Conservation (phyloP, 1,140 invertebrate species). For the Fragariocoptes setiger region DNA sequence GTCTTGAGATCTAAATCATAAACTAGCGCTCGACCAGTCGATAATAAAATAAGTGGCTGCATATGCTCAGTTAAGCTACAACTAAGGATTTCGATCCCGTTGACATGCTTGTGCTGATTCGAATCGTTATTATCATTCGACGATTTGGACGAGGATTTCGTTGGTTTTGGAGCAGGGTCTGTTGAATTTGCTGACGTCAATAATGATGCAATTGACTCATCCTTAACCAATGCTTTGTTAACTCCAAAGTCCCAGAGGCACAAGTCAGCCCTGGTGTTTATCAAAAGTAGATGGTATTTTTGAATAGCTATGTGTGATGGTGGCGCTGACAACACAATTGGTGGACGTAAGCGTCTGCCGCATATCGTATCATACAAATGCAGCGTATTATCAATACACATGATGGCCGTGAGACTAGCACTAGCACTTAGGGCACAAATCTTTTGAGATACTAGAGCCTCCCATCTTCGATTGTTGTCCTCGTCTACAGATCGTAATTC, state of each 20-base stretch:
- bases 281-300: conserved; percentile 15
- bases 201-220: conserved; percentile 15
- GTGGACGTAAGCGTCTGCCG: conserved; percentile 25
- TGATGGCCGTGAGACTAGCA: conserved; percentile 23
- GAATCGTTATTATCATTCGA: too few relatives aligned
- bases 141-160: too few relatives aligned
- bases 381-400: conserved; percentile 30
- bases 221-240: conserved; percentile 13
- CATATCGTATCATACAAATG: conserved; percentile 25
- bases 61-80: conserved; percentile 26
- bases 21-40: conserved; percentile 30
- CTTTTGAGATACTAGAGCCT: conserved; percentile 4
- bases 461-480: conserved; percentile 4
- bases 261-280: conserved; percentile 12
- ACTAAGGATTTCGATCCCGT: conserved; percentile 19
- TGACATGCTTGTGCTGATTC: too few relatives aligned
- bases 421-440: conserved; percentile 3
- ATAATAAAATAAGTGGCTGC: conserved; percentile 28
- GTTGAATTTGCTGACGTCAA: too few relatives aligned
- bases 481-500: conserved; percentile 1
- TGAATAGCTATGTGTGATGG: conserved; percentile 13
- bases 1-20: conserved; percentile 27
- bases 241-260: conserved; percentile 14
- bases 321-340: conserved; percentile 26
- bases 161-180: too few relatives aligned